Percentiles rank a stretch among this genome's conserved stretches.
These are phyloP conservation scores for Eupithecia pulchellata DNA, from an alignment of 2,888 invertebrate genomes.

Conservation along the genomic window DNA sequence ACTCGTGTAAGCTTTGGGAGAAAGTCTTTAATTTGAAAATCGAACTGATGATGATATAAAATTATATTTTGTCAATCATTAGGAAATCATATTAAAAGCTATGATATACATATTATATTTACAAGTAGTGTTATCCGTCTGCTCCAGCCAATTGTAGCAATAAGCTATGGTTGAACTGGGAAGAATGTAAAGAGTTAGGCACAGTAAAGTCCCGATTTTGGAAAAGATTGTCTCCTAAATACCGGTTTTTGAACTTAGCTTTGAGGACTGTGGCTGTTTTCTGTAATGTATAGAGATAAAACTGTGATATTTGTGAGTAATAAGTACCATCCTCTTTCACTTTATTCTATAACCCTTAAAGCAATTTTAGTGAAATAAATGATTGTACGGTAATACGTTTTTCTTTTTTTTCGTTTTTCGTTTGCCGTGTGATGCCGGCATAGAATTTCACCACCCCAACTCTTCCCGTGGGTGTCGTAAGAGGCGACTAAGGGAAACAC, in stretches of 20 bases:
- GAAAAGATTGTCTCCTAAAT: neutral
- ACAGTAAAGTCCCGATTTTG: neutral
- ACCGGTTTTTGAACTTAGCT: neutral
- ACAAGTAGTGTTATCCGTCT: too few relatives aligned
- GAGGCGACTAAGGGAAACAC: too few relatives aligned
- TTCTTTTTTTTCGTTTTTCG: too few relatives aligned
- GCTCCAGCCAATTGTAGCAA: too few relatives aligned
- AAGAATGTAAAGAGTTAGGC: neutral
- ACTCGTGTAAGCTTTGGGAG: too few relatives aligned
- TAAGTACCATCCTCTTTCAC: neutral
- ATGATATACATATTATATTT: too few relatives aligned
- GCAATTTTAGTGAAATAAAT: neutral
- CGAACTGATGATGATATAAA: slow-evolving; percentile 41
- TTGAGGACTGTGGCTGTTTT: neutral
- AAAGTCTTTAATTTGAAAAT: slow-evolving; percentile 28
- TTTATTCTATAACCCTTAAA: neutral
- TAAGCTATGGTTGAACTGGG: too few relatives aligned
- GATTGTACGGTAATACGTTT: too few relatives aligned
- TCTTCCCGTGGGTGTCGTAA: too few relatives aligned
- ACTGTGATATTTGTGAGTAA: slow-evolving; percentile 2
- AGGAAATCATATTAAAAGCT: too few relatives aligned
- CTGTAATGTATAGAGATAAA: neutral
- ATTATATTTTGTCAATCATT: neutral
- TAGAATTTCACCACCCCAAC: too few relatives aligned
- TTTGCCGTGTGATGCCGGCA: too few relatives aligned